Base-by-base conservation (phyloP, 2,113 vertebrate genomes). In the Phodopus roborovskii region DNA sequence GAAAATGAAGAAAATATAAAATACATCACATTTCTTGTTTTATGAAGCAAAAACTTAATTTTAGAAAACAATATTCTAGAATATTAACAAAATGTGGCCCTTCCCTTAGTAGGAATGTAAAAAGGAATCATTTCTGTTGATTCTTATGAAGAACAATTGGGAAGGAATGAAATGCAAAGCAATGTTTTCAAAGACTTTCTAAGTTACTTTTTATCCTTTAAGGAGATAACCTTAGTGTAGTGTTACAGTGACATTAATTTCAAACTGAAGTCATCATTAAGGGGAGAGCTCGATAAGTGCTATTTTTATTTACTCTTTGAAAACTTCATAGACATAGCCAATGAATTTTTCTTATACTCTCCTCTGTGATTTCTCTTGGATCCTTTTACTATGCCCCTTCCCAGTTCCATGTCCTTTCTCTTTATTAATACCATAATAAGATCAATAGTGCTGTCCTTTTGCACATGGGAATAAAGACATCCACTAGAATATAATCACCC, bases 161-260 rank as follows among this genome's bases (percentile, higher is more conserved):
- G 20, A 92, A 66, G 53, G 19, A 68, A 5, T n/a, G 58, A 42
- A 50, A 15, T 70, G 20, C 66, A 50, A 33, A 86, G 36, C 4
- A 36, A 33, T 45, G 91, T 45, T 85, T 24, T 30, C 24, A 87
- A 85, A 74, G 9, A 48, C 74, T 16, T 74, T 8, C 19, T 81
- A 88, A 7, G 15, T 66, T 7, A n/a, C 3, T 13, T 45, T 33
- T 87, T 90, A 94, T 60, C 39, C 17, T 90, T 39, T 90, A 81
- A 81, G 86, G 30, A 84, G 45, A 62, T 68, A 48, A 70, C 22
- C 48, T 28, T 71, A 89, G 77, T 33, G 39, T 0, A 77, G 36
- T 85, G 50, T 82, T 84, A 74, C n/a, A 42, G 12, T 64, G 62
- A 84, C 70, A 83, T 53, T 82, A 74, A 74, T 77, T 68, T 95